Percentiles rank a stretch among this genome's conserved stretches.
phyloP scores from a whole-genome alignment of 2,888 invertebrate genomes.

The Euclidia mi region DNA sequence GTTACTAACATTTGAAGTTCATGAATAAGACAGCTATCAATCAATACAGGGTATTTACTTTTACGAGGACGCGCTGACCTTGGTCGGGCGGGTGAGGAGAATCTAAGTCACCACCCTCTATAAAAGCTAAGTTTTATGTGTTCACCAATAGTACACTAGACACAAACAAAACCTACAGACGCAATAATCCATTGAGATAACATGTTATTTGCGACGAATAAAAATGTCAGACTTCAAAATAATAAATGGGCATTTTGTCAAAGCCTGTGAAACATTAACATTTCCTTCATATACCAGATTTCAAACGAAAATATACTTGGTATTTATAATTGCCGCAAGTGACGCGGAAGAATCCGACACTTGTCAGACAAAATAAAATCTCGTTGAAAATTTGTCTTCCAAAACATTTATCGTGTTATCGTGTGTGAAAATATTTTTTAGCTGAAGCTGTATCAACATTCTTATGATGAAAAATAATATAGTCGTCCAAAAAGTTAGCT shows the following conservation, averaged over 20 bases:
- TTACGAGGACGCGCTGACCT: constrained; percentile 49
- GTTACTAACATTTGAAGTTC: constrained; percentile 38
- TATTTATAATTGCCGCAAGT: constrained; percentile 14
- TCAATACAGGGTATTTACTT: constrained; percentile 41
- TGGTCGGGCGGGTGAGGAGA: constrained; percentile 26
- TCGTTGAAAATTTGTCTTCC: constrained; percentile 9
- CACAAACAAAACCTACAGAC: constrained; percentile 19
- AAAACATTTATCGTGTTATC: constrained; percentile 15
- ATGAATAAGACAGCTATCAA: constrained; percentile 26
- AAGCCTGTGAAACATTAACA: constrained; percentile 20
- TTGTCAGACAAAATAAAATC: not conserved
- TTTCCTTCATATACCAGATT: constrained; percentile 15
- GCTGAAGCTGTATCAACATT: constrained; percentile 7
- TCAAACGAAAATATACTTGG: constrained; percentile 12
- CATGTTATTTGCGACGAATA: constrained; percentile 3
- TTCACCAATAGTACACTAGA: constrained; percentile 48
- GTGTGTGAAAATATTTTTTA: constrained; percentile 8
- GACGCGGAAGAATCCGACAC: constrained; percentile 12
- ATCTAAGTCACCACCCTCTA: constrained; percentile 33
- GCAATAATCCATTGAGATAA: constrained; percentile 16
- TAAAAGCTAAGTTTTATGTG: constrained; percentile 41
- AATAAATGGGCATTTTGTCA: constrained; percentile 31
- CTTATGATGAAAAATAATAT: constrained; percentile 17
- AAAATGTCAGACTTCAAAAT: constrained; percentile 12
- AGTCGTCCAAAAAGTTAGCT: constrained; percentile 29